Base-by-base conservation (phyloP, 2,888 invertebrate species). In the Tinea trinotella region DNA sequence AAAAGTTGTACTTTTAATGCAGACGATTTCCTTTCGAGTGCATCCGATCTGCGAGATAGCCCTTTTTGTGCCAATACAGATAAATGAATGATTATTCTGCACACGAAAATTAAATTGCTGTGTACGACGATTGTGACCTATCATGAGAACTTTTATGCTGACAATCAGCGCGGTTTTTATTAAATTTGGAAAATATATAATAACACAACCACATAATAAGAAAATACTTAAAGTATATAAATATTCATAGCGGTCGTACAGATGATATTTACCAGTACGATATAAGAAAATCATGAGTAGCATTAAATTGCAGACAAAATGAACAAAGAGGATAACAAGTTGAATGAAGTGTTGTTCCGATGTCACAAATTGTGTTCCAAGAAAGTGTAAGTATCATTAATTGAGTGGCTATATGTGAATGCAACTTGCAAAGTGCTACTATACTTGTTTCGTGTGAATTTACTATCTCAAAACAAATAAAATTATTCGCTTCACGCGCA, bases 381-480 rank as follows among this genome's bases (percentile, higher is more conserved):
- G 17, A 44, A 44, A 44, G 18, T 44, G 18, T n/a, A n/a, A 44
- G 44, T 48, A 18, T n/a, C 22, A 19, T 19, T 48, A 48, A 48
- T 48, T 48, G 48, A 48, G 48, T 22, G 48, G 22, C 40, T 40
- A 15, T 12, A 48, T 17, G 19, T 18, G 48, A 22, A n/a, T 17
- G 48, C n/a, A 59, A 62, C 62, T 63, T 65, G 64, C 71, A 69
- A 76, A 13, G 40, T 40, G 35, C 22, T 22, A 30, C 30, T 40
- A 73, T 71, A 73, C 72, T 78, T 74, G 76, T 70, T 52, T 68
- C 66, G 70, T 71, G 71, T 72, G 74, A 74, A 76, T 73, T 74
- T 71, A 71, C 69, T 68, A 64, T 61, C 66, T 67, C 61, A 59
- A 60, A 63, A 62, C 61, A 69, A 78, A 79, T 74, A 80, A 74